phyloP scores from a whole-genome alignment of 2,113 vertebrate species.

The Mastomys coucha region DNA sequence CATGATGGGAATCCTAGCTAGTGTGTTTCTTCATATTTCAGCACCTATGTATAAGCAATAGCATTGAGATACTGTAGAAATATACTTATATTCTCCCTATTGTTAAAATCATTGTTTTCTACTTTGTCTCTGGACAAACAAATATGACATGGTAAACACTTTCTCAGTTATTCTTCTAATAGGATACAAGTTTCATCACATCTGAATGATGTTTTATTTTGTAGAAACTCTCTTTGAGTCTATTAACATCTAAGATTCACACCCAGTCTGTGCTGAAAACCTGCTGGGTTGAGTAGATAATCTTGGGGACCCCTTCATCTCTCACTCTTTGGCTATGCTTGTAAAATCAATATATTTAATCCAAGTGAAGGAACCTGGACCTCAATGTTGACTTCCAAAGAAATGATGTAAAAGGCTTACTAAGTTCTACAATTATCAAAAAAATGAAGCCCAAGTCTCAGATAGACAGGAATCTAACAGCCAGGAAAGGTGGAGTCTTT shows the following conservation, averaged over 20 bases:
- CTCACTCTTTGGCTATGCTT: neutral
- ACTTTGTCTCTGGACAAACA: neutral
- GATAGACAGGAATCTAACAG: neutral
- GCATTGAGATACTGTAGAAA: neutral
- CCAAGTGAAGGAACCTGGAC: neutral
- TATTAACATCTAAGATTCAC: neutral
- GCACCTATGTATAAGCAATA: neutral
- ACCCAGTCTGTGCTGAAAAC: neutral
- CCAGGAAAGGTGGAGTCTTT: neutral
- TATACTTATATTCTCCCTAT: neutral
- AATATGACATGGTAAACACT: neutral
- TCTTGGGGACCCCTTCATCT: neutral
- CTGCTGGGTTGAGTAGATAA: neutral
- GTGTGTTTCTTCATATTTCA: slow-evolving; percentile 19
- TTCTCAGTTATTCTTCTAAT: slow-evolving; percentile 25
- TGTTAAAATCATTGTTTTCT: neutral
- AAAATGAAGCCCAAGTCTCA: neutral
- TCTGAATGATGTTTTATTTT: neutral
- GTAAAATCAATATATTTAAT: neutral
- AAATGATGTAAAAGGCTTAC: neutral
- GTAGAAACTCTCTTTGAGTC: neutral
- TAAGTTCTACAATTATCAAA: neutral
- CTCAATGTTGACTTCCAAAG: neutral
- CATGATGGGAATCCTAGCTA: neutral
- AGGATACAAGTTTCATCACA: neutral